phyloP scores from a whole-genome alignment of 2,888 invertebrate genomes.

The Spialia ferax region DNA sequence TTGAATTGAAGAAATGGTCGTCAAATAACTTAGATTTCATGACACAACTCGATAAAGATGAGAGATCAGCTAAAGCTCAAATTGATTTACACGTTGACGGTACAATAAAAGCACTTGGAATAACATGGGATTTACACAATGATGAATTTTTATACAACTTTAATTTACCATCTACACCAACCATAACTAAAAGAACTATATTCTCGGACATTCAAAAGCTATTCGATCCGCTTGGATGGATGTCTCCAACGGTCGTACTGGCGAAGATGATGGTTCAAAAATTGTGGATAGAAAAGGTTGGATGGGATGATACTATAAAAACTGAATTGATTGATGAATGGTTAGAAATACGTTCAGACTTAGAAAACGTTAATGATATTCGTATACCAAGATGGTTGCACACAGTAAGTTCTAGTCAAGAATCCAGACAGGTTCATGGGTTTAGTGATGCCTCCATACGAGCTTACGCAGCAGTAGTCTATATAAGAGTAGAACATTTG shows the following conservation, averaged over 20 bases:
- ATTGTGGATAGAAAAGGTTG: conserved; percentile 35
- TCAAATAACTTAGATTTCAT: conserved; percentile 42
- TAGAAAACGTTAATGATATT: conserved; percentile 12
- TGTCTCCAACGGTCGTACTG: conserved; percentile 29
- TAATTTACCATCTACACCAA: conserved; percentile 13
- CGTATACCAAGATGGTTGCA: conserved; percentile 16
- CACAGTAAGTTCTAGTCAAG: not conserved
- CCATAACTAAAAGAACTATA: conserved; percentile 45
- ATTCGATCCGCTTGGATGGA: conserved; percentile 38
- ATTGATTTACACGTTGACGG: conserved; percentile 42
- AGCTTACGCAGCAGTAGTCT: conserved; percentile 22
- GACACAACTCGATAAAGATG: conserved; percentile 10
- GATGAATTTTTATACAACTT: conserved; percentile 45
- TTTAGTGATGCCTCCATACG: conserved; percentile 30
- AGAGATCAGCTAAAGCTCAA: conserved; percentile 30
- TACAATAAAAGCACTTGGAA: conserved; percentile 42
- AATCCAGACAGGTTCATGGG: conserved; percentile 18
- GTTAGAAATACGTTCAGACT: conserved; percentile 14
- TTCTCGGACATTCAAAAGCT: conserved; percentile 35
- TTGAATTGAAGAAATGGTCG: conserved; percentile 43
- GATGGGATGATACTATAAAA: conserved; percentile 36
- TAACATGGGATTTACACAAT: conserved; percentile 43
- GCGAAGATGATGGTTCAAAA: conserved; percentile 39
- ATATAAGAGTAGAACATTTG: not conserved
- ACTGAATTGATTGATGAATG: conserved; percentile 12